These are phyloP conservation scores for Drosophila mojavensis DNA, from an alignment of 1,140 invertebrate species.

Conservation along the genomic window DNA sequence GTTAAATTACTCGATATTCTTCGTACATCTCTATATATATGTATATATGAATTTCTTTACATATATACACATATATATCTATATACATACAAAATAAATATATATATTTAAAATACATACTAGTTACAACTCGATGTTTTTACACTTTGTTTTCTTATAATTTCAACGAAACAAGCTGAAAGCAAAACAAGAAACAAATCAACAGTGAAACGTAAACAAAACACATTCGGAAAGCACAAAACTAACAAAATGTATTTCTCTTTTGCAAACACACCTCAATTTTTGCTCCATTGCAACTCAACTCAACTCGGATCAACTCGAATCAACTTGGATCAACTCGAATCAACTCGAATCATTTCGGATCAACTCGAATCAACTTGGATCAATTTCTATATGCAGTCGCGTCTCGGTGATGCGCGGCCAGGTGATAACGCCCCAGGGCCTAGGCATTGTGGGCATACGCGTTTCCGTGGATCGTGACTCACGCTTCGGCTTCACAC, in stretches of 20 bases:
- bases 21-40: conserved; percentile 10
- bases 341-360: neutral
- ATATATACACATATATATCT: conserved; percentile 23
- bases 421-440: conserved; percentile 96
- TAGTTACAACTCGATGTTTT: conserved; percentile 46
- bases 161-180: conserved; percentile 27
- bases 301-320: neutral
- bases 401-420: conserved; percentile 99
- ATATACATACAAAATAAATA: conserved; percentile 27
- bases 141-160: conserved; percentile 35
- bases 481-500: conserved; percentile 97
- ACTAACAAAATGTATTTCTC: conserved; percentile 66
- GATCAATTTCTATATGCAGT: conserved; percentile 85
- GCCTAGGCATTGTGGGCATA: conserved; percentile 97
- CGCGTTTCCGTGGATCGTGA: conserved; percentile 97
- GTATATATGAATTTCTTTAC: conserved; percentile 15
- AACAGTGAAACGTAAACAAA: conserved; percentile 19
- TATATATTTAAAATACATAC: conserved; percentile 26
- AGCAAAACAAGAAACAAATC: conserved; percentile 21
- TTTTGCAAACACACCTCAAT: conserved; percentile 48
- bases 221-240: conserved; percentile 27
- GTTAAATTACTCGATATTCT: conserved; percentile 10
- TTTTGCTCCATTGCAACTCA: conserved; percentile 4
- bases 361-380: neutral
- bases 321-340: no score